Evolutionary conservation across 2,888 invertebrate species (phyloP).

Genomic region (Alloplasta piceator): DNA sequence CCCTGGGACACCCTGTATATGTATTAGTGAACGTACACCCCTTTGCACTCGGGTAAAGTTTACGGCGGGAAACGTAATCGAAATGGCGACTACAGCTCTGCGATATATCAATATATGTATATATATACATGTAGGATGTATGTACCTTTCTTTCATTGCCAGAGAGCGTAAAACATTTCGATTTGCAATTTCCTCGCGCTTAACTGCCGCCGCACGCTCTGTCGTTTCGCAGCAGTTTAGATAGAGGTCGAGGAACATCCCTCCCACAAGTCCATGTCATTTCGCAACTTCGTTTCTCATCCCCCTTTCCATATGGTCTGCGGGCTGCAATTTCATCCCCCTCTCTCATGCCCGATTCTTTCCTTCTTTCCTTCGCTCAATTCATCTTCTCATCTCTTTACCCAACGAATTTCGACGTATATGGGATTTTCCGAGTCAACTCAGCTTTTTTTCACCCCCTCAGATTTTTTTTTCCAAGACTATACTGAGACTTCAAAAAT

Average conservation of each 20-base stretch:
- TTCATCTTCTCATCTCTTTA: conserved; percentile 3
- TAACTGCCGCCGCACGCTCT: conserved; percentile 71
- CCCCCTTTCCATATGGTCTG: background rate
- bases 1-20: no score
- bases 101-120: conserved; percentile 15
- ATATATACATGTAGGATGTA: background rate
- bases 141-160: conserved; percentile 74
- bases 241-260: conserved; percentile 66
- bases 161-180: conserved; percentile 77
- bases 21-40: conserved; percentile 48
- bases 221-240: conserved; percentile 72
- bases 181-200: conserved; percentile 78
- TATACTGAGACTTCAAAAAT: no score
- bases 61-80: conserved; percentile 69
- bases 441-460: no score
- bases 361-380: conserved; percentile 6
- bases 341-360: conserved; percentile 1
- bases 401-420: background rate
- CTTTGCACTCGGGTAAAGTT: conserved; percentile 56
- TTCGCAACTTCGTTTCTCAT: conserved; percentile 39
- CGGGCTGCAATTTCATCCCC: background rate
- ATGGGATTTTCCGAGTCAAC: no score
- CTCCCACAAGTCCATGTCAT: conserved; percentile 48
- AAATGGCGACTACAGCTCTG: conserved; percentile 67
- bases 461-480: no score